Evolutionary conservation across 2,797 vertebrate species (phyloP), one percentile per base, ranked within the genome.

Genomic region (Microhierax caerulescens): DNA sequence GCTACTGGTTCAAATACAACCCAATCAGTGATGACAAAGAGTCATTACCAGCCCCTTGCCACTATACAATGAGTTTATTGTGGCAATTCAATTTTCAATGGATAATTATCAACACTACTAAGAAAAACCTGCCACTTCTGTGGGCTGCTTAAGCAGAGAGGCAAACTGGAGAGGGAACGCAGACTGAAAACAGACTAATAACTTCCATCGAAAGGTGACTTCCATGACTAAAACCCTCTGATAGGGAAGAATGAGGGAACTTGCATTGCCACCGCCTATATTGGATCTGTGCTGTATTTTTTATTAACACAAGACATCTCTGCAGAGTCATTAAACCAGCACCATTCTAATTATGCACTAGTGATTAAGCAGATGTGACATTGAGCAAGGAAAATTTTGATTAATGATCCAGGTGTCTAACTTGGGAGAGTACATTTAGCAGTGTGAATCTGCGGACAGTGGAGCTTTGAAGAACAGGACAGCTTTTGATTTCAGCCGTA

Each of bases 321-420:
- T 93, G 72, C 48, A 93, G 79, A 91, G 67, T 95, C 89, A 82
- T 94, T 95, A 95, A 82, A 90, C 61, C 67, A 74, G 70, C 39
- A 89, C 68, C 74, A 85, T 60, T 85, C 86, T 93, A 97, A 93
- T 97, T 94, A 93, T 82, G 78, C 86, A 94, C 64, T n/a, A n/a
- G 76, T 80, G 83, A 93, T 93, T 91, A 94, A 93, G 90, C 83
- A 95, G 85, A 91, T 92, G 74, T 85, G 88, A 87, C 93, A 93
- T 0, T 72, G 77, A 93, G 56, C 1, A 1, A 84, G 41, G n/a
- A 94, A 89, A 88, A 88, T 53, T 93, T 56, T 95, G 93, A 96
- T 93, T 93, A 96, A 92, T 5, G 27, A 95, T 85, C 56, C 86
- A 95, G 88, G 80, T 93, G 64, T 74, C 78, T 92, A 92, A 90